Percentiles rank a stretch among this genome's conserved stretches.
phyloP scores from a whole-genome alignment of 2,888 invertebrate genomes.

The Mesodorylaimus sp. region DNA sequence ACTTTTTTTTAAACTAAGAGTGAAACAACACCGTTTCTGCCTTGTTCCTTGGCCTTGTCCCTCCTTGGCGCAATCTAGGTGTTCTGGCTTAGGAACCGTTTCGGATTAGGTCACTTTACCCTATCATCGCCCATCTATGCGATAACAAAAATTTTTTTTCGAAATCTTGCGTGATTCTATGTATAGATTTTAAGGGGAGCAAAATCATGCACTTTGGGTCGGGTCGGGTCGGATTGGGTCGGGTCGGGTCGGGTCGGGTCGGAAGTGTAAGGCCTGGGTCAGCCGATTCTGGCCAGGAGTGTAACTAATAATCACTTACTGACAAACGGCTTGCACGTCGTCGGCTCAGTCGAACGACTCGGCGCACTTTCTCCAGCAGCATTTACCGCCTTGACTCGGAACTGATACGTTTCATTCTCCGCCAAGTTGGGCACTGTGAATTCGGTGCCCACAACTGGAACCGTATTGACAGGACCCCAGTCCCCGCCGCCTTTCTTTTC shows the following conservation, averaged over 20 bases:
- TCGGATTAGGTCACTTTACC: too few species aligned
- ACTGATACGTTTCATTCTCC: constrained; percentile 80
- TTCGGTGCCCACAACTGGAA: constrained; percentile 41
- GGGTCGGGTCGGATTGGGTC: not conserved
- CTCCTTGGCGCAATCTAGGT: too few species aligned
- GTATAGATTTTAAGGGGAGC: not conserved
- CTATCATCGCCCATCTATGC: too few species aligned
- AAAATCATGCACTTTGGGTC: not conserved
- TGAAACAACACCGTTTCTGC: too few species aligned
- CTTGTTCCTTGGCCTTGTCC: too few species aligned
- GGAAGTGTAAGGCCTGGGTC: not conserved
- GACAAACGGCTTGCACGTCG: constrained; percentile 72
- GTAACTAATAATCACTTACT: constrained; percentile 20
- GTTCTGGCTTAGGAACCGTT: too few species aligned
- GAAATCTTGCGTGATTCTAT: not conserved
- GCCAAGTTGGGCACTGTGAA: constrained; percentile 69
- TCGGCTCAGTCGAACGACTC: constrained; percentile 62
- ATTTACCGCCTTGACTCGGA: constrained; percentile 73
- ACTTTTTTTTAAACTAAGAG: too few species aligned
- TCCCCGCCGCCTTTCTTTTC: constrained; percentile 30
- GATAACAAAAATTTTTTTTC: too few species aligned
- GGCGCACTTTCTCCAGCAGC: constrained; percentile 78
- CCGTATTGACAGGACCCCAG: constrained; percentile 27
- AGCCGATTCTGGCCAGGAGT: not conserved
- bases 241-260: not conserved